These are phyloP conservation scores for Orycteropus afer DNA, from an alignment of 2,113 vertebrate species.

Conservation along the genomic window DNA sequence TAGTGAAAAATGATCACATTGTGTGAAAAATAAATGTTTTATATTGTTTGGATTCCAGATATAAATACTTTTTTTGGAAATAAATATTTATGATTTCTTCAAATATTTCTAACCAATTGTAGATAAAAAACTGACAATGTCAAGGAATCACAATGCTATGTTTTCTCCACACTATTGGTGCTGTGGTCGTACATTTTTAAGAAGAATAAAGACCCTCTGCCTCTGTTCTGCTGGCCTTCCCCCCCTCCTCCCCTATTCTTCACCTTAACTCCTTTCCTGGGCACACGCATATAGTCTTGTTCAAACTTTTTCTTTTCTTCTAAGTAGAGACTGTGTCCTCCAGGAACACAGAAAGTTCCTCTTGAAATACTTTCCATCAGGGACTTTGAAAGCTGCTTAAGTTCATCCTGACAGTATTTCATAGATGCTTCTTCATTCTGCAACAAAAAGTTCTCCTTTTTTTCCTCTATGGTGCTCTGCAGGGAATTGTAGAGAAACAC, in stretches of 20 bases:
- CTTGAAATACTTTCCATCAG: background rate
- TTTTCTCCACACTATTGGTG: background rate
- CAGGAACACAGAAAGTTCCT: background rate
- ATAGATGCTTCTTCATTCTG: conserved; percentile 10
- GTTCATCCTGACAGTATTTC: background rate
- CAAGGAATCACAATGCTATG: background rate
- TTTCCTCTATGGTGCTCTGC: background rate
- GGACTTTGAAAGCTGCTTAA: background rate
- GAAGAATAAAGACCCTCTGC: background rate
- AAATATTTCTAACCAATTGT: background rate
- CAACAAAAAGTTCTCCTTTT: background rate
- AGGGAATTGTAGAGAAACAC: background rate
- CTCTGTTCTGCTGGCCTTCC: background rate
- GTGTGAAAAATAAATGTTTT: background rate
- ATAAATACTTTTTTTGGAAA: background rate
- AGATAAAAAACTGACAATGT: background rate
- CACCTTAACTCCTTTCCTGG: conserved; percentile 21
- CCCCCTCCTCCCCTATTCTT: background rate
- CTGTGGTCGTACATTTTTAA: background rate
- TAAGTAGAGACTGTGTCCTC: background rate
- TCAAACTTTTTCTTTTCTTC: background rate
- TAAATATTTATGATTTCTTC: background rate
- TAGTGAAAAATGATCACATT: background rate
- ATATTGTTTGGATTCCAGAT: background rate
- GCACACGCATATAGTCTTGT: background rate